phyloP scores from a whole-genome alignment of 2,888 invertebrate genomes.

The Flexamia atlantica region DNA sequence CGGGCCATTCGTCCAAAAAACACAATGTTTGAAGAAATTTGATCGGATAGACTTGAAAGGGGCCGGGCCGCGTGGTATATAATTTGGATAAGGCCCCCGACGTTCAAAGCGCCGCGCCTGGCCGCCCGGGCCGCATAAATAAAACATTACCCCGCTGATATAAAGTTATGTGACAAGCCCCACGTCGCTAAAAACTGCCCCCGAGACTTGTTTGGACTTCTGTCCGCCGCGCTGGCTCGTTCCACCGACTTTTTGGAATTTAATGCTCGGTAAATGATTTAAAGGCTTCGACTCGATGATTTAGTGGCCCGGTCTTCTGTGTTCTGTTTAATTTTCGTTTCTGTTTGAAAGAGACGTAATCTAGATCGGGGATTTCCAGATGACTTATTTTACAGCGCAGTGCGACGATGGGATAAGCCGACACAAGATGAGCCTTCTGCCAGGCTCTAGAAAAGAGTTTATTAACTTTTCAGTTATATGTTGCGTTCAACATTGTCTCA shows the following conservation, averaged over 20 bases:
- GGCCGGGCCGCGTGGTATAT: constrained; percentile 53
- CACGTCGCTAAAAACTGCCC: constrained; percentile 46
- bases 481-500: no score
- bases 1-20: constrained; percentile 45
- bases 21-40: constrained; percentile 62
- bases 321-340: neutral
- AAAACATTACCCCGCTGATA: constrained; percentile 47
- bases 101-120: constrained; percentile 53
- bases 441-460: no score
- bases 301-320: neutral
- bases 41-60: constrained; percentile 61
- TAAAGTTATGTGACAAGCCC: constrained; percentile 49
- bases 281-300: constrained; percentile 17
- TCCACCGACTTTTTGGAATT: neutral
- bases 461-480: no score
- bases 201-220: constrained; percentile 45
- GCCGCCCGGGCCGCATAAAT: constrained; percentile 56
- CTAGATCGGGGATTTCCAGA: neutral
- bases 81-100: constrained; percentile 60
- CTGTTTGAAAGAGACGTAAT: constrained; percentile 11
- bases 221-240: constrained; percentile 4
- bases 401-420: no score
- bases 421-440: no score
- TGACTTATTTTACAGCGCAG: neutral
- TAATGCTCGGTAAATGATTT: constrained; percentile 17